phyloP scores from a whole-genome alignment of 2,888 invertebrate species.

The Tuta absoluta region DNA sequence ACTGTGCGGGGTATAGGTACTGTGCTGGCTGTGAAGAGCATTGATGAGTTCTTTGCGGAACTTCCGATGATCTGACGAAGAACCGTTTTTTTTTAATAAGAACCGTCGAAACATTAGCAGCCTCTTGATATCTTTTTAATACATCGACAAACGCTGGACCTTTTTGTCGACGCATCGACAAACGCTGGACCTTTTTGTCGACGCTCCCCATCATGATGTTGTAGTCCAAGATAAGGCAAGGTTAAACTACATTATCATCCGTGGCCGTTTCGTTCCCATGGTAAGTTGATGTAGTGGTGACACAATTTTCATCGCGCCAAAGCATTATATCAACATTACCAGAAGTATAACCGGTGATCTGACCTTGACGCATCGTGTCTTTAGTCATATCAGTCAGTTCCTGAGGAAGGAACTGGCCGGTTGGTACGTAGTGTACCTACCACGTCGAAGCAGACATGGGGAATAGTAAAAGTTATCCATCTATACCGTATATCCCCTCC shows the following conservation, averaged over 20 bases:
- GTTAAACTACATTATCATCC: background rate
- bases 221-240: background rate
- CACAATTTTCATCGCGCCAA: background rate
- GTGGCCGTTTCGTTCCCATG: background rate
- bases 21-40: background rate
- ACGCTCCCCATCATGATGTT: conserved; percentile 8
- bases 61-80: background rate
- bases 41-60: background rate
- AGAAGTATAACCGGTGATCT: background rate
- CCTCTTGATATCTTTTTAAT: background rate
- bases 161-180: conserved; percentile 5
- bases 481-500: too few species aligned
- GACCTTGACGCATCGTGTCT: background rate
- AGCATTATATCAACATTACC: background rate
- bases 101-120: background rate
- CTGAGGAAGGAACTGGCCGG: background rate
- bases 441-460: background rate
- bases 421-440: conserved; percentile 1
- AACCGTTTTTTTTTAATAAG: background rate
- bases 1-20: background rate
- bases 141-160: conserved; percentile 7
- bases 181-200: conserved; percentile 6
- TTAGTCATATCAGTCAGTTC: background rate
- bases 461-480: conserved; percentile 4
- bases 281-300: background rate